These are phyloP conservation scores for Parazoanthus darwini DNA, from an alignment of 92 coral and sea anemone species.

Conservation along the genomic window DNA sequence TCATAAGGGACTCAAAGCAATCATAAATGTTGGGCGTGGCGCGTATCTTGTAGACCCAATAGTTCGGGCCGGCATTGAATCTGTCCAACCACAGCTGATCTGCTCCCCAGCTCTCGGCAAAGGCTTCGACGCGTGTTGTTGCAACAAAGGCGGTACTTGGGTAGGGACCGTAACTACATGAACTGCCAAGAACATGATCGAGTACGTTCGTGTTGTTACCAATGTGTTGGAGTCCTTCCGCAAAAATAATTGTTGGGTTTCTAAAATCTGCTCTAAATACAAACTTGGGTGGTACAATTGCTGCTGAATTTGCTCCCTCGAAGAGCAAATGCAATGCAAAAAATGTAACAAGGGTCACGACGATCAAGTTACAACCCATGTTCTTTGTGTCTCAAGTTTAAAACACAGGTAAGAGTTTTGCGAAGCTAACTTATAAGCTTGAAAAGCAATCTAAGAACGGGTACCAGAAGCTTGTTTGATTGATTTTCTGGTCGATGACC, in stretches of 20 bases:
- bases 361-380: too few relatives aligned
- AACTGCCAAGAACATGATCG: not conserved
- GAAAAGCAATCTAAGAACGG: too few relatives aligned
- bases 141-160: constrained; percentile 8
- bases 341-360: too few relatives aligned
- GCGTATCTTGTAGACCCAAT: not conserved
- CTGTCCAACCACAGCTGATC: constrained; percentile 11
- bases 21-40: constrained; percentile 6
- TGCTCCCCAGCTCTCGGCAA: not conserved
- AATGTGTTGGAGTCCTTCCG: not conserved
- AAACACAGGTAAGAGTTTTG: too few relatives aligned
- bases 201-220: not conserved
- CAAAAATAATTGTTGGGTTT: not conserved
- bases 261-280: constrained; percentile 6
- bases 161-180: not conserved
- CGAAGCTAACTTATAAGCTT: too few relatives aligned
- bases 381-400: too few relatives aligned
- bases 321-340: too few relatives aligned
- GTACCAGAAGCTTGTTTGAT: too few relatives aligned
- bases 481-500: too few relatives aligned
- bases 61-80: not conserved
- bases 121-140: not conserved
- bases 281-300: not conserved
- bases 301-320: not conserved
- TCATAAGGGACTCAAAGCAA: not conserved